Conservation (phyloP, 64 coral and sea anemone species). For the Catalaphyllia jardinei region DNA sequence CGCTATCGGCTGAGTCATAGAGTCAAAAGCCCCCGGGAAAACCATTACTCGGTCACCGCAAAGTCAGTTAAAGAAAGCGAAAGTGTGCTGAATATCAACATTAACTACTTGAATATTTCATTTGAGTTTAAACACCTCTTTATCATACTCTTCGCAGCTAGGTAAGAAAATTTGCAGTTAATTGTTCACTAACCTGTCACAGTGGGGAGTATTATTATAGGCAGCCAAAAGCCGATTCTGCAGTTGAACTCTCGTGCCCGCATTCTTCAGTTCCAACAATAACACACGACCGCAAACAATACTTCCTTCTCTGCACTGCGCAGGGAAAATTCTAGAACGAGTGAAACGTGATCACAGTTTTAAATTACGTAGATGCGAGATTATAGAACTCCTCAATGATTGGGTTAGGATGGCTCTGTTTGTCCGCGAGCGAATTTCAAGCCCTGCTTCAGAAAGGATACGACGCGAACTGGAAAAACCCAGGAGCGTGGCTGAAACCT, state of each 20-base stretch:
- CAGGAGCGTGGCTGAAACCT: not conserved
- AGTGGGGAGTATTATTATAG: conserved; percentile 13
- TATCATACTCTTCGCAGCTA: not conserved
- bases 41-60: too few relatives aligned
- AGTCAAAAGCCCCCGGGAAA: too few relatives aligned
- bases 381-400: not conserved
- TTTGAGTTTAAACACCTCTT: not conserved
- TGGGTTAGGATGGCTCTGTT: not conserved
- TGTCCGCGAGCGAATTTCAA: too few relatives aligned
- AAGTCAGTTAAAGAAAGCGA: too few relatives aligned
- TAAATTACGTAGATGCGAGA: not conserved
- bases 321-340: not conserved
- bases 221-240: not conserved
- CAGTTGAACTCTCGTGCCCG: not conserved
- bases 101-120: not conserved
- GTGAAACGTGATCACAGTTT: not conserved
- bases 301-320: not conserved
- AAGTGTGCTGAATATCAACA: too few relatives aligned
- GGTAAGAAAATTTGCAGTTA: not conserved
- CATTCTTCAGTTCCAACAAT: conserved; percentile 34
- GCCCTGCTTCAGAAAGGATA: too few relatives aligned
- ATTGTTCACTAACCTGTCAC: conserved; percentile 39
- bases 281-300: conserved; percentile 27
- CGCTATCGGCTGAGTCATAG: too few relatives aligned
- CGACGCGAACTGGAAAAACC: too few relatives aligned